Evolutionary conservation across 2,797 vertebrate species (phyloP).

Genomic region (Macropodus opercularis): DNA sequence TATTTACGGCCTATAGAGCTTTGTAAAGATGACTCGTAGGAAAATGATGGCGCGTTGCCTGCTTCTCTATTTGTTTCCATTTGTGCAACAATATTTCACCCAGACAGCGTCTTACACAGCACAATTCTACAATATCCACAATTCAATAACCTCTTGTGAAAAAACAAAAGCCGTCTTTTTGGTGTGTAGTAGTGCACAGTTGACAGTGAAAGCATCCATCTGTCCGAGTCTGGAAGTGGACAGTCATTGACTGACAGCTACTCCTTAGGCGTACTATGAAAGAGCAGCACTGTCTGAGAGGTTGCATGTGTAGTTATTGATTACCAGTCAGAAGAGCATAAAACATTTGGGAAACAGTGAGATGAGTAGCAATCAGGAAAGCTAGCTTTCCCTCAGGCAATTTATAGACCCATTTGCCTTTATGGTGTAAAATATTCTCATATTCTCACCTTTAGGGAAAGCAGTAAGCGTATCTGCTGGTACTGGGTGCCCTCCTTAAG

Average conservation of each 20-base stretch:
- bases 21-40: neutral
- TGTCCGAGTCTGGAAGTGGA: constrained; percentile 72
- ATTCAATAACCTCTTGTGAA: constrained; percentile 2
- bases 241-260: constrained; percentile 70
- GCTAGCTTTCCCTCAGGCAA: constrained; percentile 77
- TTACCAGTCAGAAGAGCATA: constrained; percentile 81
- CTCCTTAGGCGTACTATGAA: constrained; percentile 66
- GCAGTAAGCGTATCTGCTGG: constrained; percentile 50
- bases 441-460: constrained; percentile 61
- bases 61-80: neutral
- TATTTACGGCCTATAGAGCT: neutral
- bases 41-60: neutral
- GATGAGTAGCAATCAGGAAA: constrained; percentile 78
- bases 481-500: constrained; percentile 54
- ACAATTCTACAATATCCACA: constrained; percentile 7
- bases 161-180: constrained; percentile 32
- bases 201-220: constrained; percentile 61
- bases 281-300: constrained; percentile 61
- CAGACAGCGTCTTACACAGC: neutral
- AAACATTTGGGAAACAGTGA: constrained; percentile 82
- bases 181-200: constrained; percentile 50
- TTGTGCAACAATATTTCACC: constrained; percentile 1
- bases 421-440: constrained; percentile 72
- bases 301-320: constrained; percentile 83
- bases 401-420: constrained; percentile 82